These are phyloP conservation scores for Enoplosus armatus DNA, from an alignment of 2,797 vertebrate species.

Conservation along the genomic window DNA sequence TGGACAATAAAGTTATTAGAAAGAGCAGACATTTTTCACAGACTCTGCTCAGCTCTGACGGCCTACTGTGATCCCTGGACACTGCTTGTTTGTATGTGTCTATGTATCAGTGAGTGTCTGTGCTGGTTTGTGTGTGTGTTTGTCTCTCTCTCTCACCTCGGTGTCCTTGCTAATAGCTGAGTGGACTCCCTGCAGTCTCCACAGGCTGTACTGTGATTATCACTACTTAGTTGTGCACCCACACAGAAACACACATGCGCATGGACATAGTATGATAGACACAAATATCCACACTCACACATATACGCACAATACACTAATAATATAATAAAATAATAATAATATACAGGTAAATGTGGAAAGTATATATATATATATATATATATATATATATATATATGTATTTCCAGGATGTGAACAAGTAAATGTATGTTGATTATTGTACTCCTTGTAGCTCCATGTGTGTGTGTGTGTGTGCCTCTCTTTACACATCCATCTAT, in stretches of 20 bases:
- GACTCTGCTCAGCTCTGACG: slow-evolving; percentile 32
- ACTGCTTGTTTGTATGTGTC: slow-evolving; percentile 37
- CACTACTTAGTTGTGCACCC: slow-evolving; percentile 59
- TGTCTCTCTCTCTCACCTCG: slow-evolving; percentile 70
- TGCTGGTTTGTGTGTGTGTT: slow-evolving; percentile 49
- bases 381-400: background rate
- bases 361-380: background rate
- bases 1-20: slow-evolving; percentile 38
- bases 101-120: slow-evolving; percentile 42
- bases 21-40: slow-evolving; percentile 45
- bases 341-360: background rate
- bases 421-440: background rate
- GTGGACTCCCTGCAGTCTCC: slow-evolving; percentile 76
- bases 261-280: background rate
- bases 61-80: slow-evolving; percentile 49
- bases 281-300: background rate
- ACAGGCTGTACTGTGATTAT: slow-evolving; percentile 80
- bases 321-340: no score
- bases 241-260: slow-evolving; percentile 41
- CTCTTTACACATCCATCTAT: slow-evolving; percentile 13
- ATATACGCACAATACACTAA: background rate
- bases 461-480: background rate
- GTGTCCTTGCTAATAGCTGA: slow-evolving; percentile 78
- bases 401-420: background rate
- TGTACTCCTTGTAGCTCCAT: background rate